Evolutionary conservation across 2,888 invertebrate genomes (phyloP), one percentile per base, ranked within the genome.

Genomic region (Trimorus sp.): DNA sequence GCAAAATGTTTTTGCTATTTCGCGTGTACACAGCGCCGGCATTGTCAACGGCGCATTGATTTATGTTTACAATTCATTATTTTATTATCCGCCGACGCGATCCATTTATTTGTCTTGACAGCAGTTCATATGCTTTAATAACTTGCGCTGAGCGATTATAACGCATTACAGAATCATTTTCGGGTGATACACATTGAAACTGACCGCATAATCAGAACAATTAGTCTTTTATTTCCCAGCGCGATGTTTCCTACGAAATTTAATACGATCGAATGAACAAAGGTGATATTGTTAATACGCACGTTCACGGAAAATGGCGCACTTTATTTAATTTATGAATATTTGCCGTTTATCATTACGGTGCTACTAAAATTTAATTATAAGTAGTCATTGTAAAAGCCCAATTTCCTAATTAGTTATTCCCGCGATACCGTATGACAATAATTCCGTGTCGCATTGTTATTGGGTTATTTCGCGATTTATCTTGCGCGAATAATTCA

Each of bases 41-140:
- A 15, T 38, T 71, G 80, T 70, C 71, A 51, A 53, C 12, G 12
- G 0, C 16, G 12, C 59, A 14, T 51, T 79, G 78, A 82, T 76
- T 79, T 68, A 82, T 79, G 71, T 59, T 75, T 66, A 58, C 54
- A 56, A 82, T 71, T 66, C 71, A 79, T 82, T 79, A 76, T 70
- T 79, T 66, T 51, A 75, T 74, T 79, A 82, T 79, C 68, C 76
- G 42, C 11, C 49, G 12, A 15, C 70, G 58, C 54, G 60, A 79
- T 79, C 82, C 78, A 79, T 79, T 78, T 71, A 63, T 75, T 79
- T 66, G 71, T 71, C 82, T 74, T 75, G 78, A 75, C 79, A 70
- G 69, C 70, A 59, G 70, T 75, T 79, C 75, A 70, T 74, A 65
- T 75, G 49, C 53, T 66, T 66, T 65, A 65, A 65, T 65, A 79